phyloP scores from a whole-genome alignment of 2,888 invertebrate genomes.

The Myathropa florea region DNA sequence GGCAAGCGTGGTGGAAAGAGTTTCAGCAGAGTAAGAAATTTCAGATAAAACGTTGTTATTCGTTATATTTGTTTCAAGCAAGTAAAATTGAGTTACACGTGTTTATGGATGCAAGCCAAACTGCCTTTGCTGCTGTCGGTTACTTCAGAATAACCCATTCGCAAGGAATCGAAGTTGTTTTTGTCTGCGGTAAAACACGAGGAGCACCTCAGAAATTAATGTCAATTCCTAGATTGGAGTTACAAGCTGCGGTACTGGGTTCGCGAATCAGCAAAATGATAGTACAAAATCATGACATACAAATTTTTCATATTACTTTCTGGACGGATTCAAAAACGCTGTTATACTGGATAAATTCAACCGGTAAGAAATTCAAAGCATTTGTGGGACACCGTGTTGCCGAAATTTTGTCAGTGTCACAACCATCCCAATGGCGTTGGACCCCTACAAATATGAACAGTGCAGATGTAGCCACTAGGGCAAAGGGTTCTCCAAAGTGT shows the following conservation, averaged over 20 bases:
- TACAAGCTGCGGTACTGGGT: slow-evolving; percentile 57
- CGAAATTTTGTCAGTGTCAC: slow-evolving; percentile 62
- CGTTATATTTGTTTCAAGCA: background rate
- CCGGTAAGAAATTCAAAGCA: slow-evolving; percentile 64
- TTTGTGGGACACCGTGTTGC: slow-evolving; percentile 72
- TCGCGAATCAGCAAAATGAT: slow-evolving; percentile 40
- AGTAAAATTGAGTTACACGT: background rate
- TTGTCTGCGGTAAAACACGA: too few species aligned
- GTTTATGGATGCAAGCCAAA: background rate
- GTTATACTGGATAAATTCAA: slow-evolving; percentile 52
- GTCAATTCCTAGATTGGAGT: slow-evolving; percentile 45
- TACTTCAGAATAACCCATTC: too few species aligned
- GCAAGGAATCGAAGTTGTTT: too few species aligned
- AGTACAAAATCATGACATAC: slow-evolving; percentile 10
- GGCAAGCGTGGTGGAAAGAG: background rate
- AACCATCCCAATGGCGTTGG: slow-evolving; percentile 72
- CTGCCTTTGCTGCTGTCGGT: too few species aligned
- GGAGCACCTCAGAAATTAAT: slow-evolving; percentile 6
- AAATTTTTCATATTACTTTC: slow-evolving; percentile 13
- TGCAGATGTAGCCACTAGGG: slow-evolving; percentile 72
- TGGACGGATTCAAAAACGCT: slow-evolving; percentile 56
- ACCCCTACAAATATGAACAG: slow-evolving; percentile 69
- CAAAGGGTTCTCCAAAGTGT: slow-evolving; percentile 33
- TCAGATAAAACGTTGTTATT: slow-evolving; percentile 2
- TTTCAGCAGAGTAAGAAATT: background rate